Base-by-base conservation (phyloP, 2,113 vertebrate genomes). In the Ancistrus triradiatus region DNA sequence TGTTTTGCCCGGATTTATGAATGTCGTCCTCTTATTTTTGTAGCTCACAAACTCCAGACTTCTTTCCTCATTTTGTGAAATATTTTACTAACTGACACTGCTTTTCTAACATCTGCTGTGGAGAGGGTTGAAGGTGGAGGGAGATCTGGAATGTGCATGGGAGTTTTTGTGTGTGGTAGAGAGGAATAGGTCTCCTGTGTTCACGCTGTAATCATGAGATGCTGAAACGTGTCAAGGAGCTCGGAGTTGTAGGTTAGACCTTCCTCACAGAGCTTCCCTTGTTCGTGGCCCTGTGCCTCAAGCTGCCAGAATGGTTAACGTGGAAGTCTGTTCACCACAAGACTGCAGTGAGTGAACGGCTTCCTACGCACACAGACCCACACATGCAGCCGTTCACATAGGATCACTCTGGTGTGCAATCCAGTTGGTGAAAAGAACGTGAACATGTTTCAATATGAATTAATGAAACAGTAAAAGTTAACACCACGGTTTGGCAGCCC, bases 121-220 rank as follows among this genome's bases (percentile, higher is more conserved):
- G n/a, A n/a, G n/a, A n/a, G n/a, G n/a, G n/a, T n/a, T n/a, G n/a
- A 5, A 10, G 35, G 35, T 8, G 35, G 35, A 13, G 35, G 35
- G 35, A 7, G 35, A 38, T 3, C 35, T 38, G 38, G 38, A n/a
- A 42, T 15, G 49, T 44, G 52, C 22, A 57, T 59, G 38, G 13
- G 63, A 49, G 50, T 49, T 59, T 17, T 25, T 35, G 8, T 49
- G 55, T 35, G 28, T 19, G 33, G 1, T 40, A 2, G 17, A 1
- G 40, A 4, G 38, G 0, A 5, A 2, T 14, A 11, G 7, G 25
- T 13, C 69, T 76, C 61, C 70, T 73, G 59, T 24, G 44, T 79
- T 82, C 83, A 79, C 67, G 64, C 74, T 84, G 74, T 55, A 70
- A 83, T 87, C 86, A 89, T 85, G 82, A 84, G 85, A 80, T 76